A percentile compares a stretch with the other conserved stretches of the same genome.
Conservation (phyloP, 2,113 vertebrate species). For the Apodemus speciosus region DNA sequence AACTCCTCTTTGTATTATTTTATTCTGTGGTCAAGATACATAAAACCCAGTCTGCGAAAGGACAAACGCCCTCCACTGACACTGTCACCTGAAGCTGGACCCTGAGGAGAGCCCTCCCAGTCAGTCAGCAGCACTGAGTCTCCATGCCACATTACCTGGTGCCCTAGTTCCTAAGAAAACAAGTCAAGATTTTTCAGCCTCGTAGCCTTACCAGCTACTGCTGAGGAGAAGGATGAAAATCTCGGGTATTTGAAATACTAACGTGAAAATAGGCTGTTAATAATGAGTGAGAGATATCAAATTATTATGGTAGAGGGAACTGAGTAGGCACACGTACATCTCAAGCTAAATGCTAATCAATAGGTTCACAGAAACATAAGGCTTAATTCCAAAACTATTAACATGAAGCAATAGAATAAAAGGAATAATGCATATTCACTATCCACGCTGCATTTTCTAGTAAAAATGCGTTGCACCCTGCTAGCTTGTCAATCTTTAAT, state of each 20-base stretch:
- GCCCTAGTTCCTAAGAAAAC: conserved; percentile 69
- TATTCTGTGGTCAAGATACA: conserved; percentile 19
- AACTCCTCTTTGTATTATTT: conserved; percentile 27
- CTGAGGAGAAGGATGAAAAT: conserved; percentile 68
- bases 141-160: conserved; percentile 56
- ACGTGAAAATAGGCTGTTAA: conserved; percentile 70
- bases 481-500: conserved; percentile 91
- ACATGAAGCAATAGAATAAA: conserved; percentile 79
- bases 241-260: conserved; percentile 69
- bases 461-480: conserved; percentile 88
- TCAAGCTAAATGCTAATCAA: conserved; percentile 77
- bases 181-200: conserved; percentile 68
- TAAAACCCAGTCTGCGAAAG: conserved; percentile 49
- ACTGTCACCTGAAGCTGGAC: conserved; percentile 49
- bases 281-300: conserved; percentile 65
- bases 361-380: conserved; percentile 80
- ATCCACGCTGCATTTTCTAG: conserved; percentile 85
- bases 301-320: conserved; percentile 56
- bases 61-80: conserved; percentile 59
- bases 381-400: conserved; percentile 80
- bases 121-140: neutral
- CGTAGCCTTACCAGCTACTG: conserved; percentile 64
- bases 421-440: conserved; percentile 84
- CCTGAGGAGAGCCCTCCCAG: conserved; percentile 53
- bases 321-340: conserved; percentile 66